Percentiles rank a stretch among this genome's conserved stretches.
Evolutionary conservation across 2,888 invertebrate genomes (phyloP).

Genomic region (Dascillus cervinus): DNA sequence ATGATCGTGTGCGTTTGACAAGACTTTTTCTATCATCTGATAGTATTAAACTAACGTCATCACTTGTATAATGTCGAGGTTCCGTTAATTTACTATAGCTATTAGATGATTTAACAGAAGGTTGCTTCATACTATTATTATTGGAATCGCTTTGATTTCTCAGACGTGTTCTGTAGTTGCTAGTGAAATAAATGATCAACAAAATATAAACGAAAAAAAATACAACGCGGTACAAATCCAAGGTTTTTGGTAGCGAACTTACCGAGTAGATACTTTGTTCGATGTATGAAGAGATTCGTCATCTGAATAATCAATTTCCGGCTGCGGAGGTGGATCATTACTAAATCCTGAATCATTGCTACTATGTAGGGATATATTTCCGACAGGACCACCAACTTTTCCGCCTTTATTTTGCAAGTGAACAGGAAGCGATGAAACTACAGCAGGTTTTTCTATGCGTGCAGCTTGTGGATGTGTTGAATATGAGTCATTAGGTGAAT

Average conservation of each 20-base stretch:
- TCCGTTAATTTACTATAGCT: conserved; percentile 39
- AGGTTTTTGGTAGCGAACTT: conserved; percentile 2
- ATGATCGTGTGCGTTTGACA: conserved; percentile 76
- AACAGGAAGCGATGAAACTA: conserved; percentile 37
- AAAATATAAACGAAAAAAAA: conserved; percentile 23
- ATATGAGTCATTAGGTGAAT: conserved; percentile 32
- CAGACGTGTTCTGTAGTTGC: conserved; percentile 9
- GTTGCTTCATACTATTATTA: conserved; percentile 24
- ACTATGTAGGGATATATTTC: conserved; percentile 76
- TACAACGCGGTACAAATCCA: conserved; percentile 8
- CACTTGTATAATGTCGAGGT: conserved; percentile 45
- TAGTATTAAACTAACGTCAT: conserved; percentile 47
- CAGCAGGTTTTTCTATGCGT: conserved; percentile 33
- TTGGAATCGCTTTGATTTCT: conserved; percentile 31
- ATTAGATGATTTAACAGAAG: conserved; percentile 31
- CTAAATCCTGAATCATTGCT: conserved; percentile 90
- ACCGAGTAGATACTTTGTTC: conserved; percentile 46
- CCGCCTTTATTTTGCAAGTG: conserved; percentile 30
- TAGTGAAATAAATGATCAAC: no score
- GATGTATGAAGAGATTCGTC: conserved; percentile 66
- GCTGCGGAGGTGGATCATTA: conserved; percentile 79
- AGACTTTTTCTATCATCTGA: conserved; percentile 55
- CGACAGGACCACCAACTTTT: conserved; percentile 46
- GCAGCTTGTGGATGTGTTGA: conserved; percentile 40
- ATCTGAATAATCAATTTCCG: conserved; percentile 85